Evolutionary conservation across 2,888 invertebrate species (phyloP).

Genomic region (Mycogona germanica): DNA sequence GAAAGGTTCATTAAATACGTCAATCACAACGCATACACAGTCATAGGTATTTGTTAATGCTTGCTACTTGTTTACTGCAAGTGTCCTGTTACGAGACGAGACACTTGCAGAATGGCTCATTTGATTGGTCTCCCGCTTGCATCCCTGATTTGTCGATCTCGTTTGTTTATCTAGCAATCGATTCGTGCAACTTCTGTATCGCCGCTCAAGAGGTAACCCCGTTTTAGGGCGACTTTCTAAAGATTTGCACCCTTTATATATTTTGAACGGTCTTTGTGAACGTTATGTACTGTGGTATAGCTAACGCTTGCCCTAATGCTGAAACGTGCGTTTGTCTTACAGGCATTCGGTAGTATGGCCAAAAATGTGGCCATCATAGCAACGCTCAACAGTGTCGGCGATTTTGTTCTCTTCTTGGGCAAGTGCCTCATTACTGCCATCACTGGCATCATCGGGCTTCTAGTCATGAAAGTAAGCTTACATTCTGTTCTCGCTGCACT

Average conservation of each 20-base stretch:
- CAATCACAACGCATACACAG: conserved; percentile 90
- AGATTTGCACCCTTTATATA: no score
- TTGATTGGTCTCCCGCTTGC: not conserved
- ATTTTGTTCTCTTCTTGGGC: conserved; percentile 82
- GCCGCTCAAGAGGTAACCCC: conserved; percentile 67
- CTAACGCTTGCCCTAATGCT: not conserved
- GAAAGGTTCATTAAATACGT: conserved; percentile 85
- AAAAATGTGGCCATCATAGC: conserved; percentile 56
- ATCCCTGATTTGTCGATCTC: not conserved
- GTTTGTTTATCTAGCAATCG: conserved; percentile 45
- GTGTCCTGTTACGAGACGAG: conserved; percentile 27
- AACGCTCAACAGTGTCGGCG: conserved; percentile 83
- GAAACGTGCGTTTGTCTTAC: conserved; percentile 27
- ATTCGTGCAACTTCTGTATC: conserved; percentile 78
- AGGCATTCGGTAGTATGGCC: conserved; percentile 77
- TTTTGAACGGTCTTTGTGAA: no score
- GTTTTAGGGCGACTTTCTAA: no score
- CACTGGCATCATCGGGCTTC: conserved; percentile 62
- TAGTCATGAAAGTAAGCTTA: conserved; percentile 49
- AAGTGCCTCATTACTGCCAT: conserved; percentile 65
- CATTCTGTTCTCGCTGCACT: not conserved
- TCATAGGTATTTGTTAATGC: conserved; percentile 50
- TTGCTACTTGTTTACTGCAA: not conserved
- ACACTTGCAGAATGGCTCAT: not conserved
- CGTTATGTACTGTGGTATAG: not conserved